Base-by-base conservation (phyloP, 2,797 vertebrate genomes). In the Novumbra hubbsi region DNA sequence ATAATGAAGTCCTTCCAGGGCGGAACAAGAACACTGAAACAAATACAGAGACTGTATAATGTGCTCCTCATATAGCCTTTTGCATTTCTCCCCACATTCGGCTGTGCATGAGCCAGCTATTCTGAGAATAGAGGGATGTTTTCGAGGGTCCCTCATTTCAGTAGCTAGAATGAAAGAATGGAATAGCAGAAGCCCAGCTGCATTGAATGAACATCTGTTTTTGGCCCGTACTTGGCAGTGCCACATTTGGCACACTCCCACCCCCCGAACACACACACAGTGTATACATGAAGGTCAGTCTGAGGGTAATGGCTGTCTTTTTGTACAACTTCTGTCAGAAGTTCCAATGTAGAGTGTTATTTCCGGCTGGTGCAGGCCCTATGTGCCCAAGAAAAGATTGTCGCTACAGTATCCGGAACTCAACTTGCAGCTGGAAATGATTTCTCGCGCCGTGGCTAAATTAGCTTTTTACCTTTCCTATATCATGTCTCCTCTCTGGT, bases 351-450 rank as follows among this genome's bases (percentile, higher is more conserved):
- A 76, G 82, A 73, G 71, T 78, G 73, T 85, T 80, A 79, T 85
- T 86, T 82, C 70, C 68, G 81, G 71, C 50, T 49, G 65, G 82
- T 75, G 70, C 68, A 82, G 48, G 48, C 45, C 4, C 49, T 68
- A 78, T 76, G 74, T 73, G 73, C 74, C 74, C 69, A 48, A 67
- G 45, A 71, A 65, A 68, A 81, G 83, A 83, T 76, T 80, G 5
- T 81, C 86, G 80, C 77, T 81, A 45, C 41, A 12, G 41, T 11
- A 88, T 86, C 85, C 78, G 74, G 67, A 57, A 73, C 76, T 77
- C 79, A 83, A 85, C 79, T 80, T 81, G 73, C 16, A 72, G 84
- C 76, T 87, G 87, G 82, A 82, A 85, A 86, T 81, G 85, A 85
- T 86, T 89, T 88, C 71, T 81, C 52, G 19, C 79, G 80, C 76